These are phyloP conservation scores for Probosciger aterrimus DNA, from an alignment of 2,113 vertebrate genomes.

Conservation along the genomic window DNA sequence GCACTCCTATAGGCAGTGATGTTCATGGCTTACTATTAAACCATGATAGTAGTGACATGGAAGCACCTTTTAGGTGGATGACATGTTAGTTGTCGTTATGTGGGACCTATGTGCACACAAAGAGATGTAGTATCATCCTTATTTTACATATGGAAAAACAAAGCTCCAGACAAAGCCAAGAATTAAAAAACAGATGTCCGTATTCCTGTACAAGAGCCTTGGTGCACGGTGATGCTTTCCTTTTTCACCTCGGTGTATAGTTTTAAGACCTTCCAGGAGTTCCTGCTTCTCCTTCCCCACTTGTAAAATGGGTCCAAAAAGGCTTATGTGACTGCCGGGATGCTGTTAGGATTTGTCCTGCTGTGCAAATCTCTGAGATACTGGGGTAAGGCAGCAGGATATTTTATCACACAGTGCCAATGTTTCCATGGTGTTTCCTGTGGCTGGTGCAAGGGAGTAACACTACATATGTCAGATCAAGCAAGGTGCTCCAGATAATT, in stretches of 20 bases:
- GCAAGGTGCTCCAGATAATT: neutral
- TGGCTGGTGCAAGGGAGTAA: neutral
- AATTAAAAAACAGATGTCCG: neutral
- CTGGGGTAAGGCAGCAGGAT: neutral
- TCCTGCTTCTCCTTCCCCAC: neutral
- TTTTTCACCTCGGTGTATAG: neutral
- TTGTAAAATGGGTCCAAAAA: neutral
- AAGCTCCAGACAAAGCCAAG: neutral
- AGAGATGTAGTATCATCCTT: neutral
- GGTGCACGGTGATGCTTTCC: neutral
- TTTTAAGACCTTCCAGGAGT: neutral
- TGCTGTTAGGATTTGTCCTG: neutral
- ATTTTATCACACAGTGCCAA: neutral
- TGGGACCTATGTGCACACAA: neutral
- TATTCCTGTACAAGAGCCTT: neutral
- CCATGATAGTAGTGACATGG: neutral
- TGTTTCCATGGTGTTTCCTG: neutral
- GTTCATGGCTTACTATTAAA: neutral
- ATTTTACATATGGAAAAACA: neutral
- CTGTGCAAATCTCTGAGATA: neutral
- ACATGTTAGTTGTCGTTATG: accelerated
- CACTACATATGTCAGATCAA: neutral
- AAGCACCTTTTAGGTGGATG: neutral
- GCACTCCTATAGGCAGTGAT: neutral
- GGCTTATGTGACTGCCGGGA: neutral